Base-by-base conservation (phyloP, 2,888 invertebrate genomes). In the Pollenia amentaria region DNA sequence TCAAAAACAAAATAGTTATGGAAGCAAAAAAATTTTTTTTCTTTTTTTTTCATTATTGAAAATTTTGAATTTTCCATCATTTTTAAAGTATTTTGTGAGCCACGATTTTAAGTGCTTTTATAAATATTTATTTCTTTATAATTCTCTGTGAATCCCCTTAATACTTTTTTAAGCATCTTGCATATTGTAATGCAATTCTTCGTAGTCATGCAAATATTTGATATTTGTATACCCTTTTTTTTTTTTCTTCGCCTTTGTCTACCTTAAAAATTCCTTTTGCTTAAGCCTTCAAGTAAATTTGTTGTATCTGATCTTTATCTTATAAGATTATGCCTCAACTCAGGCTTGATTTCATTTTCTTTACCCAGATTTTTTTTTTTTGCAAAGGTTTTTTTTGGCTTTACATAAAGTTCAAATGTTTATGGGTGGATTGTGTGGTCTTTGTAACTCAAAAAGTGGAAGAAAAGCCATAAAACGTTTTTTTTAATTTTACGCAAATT, bases 391-490 rank as follows among this genome's bases (percentile, higher is more conserved):
- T 53, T 72, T 57, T n/a, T 40, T 29, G 38, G 29, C 75, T 75
- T 38, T 51, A 70, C 76, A 82, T 82, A 84, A 84, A 84, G 60
- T 84, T 79, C 60, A 84, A 79, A 67, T 79, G 60, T 84, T 84
- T 84, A 84, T 73, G 65, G 62, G 10, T 44, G 51, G 38, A 29
- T 73, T 79, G 78, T 69, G 73, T 67, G 73, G 73, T 73, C 78
- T 73, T 60, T 60, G 65, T 48, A 55, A n/a, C 40, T 73, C 40
- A 55, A 40, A 60, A 40, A 55, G 18, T 18, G 51, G 11, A 60
- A 48, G 12, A n/a, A 42, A 64, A 44, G 29, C 3, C 12, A 14
- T 4, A 44, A 55, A 46, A 53, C 11, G 2, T 44, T 51, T 48
- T 65, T 67, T 55, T 78, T 84, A 84, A 84, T 73, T 84, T 75